Base-by-base conservation (phyloP, 2,113 vertebrate species). In the Thryonomys swinderianus region DNA sequence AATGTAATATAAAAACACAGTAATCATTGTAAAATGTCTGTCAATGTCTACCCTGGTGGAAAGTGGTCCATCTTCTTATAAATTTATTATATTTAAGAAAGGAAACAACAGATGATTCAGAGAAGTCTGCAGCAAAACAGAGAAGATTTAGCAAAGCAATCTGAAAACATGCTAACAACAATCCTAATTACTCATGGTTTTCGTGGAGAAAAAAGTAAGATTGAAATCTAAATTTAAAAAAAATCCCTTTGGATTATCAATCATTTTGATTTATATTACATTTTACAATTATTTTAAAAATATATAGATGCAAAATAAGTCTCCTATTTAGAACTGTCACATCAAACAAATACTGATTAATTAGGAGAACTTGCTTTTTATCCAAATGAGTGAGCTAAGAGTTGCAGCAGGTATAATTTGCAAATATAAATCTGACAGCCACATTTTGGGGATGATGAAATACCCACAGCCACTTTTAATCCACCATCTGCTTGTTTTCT, bases 401-500 rank as follows among this genome's bases (percentile, higher is more conserved):
- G 27, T 67, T 64, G 88, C 27, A 81, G 71, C 25, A 12, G 71
- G 88, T 55, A 45, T 42, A 14, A 21, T 85, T 94, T 79, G 23
- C 67, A 74, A 21, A 64, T 67, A 27, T 76, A 88, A 95, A 48
- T 32, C 40, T 55, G 42, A 91, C 59, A 23, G 45, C 30, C 21
- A 37, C 40, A 42, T 73, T 73, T 48, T 32, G 48, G 55, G 23
- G 32, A 62, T 59, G 71, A 67, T 21, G 40, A 92, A 25, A 94
- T 32, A 73, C 66, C 37, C 55, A 69, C 48, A 51, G 37, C 27
- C 27, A 62, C 25, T 32, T 91, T 92, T 82, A 37, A 57, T 34
- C n/a, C 1, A 18, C 59, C 80, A 88, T 93, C 59, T 93, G 90
- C 91, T 61, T 25, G 0, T 91, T 91, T 91, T 91, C 76, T 96